Conservation (phyloP, 1,140 invertebrate species). For the Achatina immaculata region DNA sequence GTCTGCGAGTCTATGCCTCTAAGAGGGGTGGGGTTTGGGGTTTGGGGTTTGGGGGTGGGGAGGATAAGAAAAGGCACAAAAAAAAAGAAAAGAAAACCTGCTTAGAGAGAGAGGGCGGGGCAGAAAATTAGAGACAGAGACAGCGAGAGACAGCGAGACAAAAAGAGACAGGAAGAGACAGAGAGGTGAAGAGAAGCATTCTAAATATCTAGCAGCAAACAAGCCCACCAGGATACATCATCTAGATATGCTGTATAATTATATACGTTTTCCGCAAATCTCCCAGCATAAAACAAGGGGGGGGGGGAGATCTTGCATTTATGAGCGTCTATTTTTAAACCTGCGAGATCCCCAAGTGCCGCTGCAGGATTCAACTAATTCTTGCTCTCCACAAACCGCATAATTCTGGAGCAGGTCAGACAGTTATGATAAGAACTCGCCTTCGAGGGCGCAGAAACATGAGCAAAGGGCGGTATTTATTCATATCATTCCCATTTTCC, state of each 20-base stretch:
- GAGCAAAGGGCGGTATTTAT: not conserved
- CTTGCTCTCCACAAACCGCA: not conserved
- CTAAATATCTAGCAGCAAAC: too few species aligned
- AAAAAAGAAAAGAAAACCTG: too few species aligned
- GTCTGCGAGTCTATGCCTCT: too few species aligned
- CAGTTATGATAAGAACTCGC: not conserved
- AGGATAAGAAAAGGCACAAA: too few species aligned
- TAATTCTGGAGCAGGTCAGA: not conserved
- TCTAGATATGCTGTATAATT: not conserved
- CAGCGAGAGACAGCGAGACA: not conserved
- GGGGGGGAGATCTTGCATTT: not conserved
- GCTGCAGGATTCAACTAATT: not conserved
- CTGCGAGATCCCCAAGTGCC: not conserved
- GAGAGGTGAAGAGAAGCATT: not conserved
- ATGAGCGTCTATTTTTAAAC: not conserved
- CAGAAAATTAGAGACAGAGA: too few species aligned
- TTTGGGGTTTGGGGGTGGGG: too few species aligned
- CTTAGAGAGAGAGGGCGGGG: too few species aligned
- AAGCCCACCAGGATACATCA: too few species aligned
- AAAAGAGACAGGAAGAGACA: too few species aligned
- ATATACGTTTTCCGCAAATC: too few species aligned
- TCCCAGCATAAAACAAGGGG: too few species aligned
- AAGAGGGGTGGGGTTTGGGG: too few species aligned
- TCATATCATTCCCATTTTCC: slow-evolving; percentile 11
- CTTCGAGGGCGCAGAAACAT: not conserved